Evolutionary conservation across 2,113 vertebrate species (phyloP).

Genomic region (Nothocercus nigrocapillus): DNA sequence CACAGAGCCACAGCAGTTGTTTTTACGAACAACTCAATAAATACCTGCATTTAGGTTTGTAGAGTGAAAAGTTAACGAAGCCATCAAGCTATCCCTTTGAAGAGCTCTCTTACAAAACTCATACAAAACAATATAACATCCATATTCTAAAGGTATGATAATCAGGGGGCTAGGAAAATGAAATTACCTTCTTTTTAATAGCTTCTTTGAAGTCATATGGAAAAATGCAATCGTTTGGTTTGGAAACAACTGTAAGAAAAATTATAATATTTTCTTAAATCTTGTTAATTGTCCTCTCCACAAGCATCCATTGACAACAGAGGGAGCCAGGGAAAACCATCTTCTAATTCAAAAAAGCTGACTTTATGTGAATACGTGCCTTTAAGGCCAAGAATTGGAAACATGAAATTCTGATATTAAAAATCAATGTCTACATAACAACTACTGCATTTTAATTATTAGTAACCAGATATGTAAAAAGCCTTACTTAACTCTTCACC

Average conservation of each 20-base stretch:
- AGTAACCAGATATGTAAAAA: neutral
- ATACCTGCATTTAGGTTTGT: neutral
- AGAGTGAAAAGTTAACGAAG: neutral
- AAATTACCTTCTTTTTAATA: conserved; percentile 87
- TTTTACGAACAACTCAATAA: neutral
- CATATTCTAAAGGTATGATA: neutral
- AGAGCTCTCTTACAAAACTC: neutral
- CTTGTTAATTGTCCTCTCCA: neutral
- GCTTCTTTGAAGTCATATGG: conserved; percentile 92
- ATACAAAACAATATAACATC: neutral
- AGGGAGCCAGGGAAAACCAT: neutral
- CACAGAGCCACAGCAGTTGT: neutral
- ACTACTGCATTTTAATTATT: neutral
- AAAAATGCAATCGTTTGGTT: conserved; percentile 93
- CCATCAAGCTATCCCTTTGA: neutral
- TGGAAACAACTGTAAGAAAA: conserved; percentile 88
- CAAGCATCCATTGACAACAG: neutral
- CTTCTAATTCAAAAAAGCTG: neutral
- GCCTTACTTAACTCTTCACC: neutral
- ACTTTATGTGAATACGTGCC: neutral
- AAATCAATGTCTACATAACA: neutral
- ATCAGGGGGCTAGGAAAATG: neutral
- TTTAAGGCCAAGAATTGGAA: neutral
- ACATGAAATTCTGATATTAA: neutral
- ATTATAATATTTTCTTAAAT: neutral